Conservation (phyloP, 2,113 vertebrate genomes). For the Cathartes aura region DNA sequence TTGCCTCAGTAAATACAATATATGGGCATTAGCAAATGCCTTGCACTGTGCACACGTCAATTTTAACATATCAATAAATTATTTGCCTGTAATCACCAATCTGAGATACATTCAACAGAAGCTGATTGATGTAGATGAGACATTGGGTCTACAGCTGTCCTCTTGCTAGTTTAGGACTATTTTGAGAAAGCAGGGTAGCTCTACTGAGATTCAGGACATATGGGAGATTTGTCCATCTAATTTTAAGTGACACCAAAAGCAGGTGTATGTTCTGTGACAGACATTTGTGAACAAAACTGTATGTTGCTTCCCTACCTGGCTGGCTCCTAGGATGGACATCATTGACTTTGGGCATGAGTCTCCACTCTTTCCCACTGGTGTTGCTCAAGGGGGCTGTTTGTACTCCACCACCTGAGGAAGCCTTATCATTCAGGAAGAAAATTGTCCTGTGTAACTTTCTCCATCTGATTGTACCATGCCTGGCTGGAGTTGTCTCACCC, state of each 20-base stretch:
- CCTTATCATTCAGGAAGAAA: background rate
- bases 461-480: background rate
- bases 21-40: background rate
- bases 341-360: background rate
- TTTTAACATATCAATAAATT: background rate
- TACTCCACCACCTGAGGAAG: background rate
- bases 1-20: background rate
- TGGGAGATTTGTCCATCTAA: background rate
- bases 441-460: background rate
- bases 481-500: background rate
- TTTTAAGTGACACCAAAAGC: background rate
- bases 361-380: background rate
- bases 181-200: background rate
- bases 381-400: background rate
- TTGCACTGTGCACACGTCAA: background rate
- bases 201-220: background rate
- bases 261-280: background rate
- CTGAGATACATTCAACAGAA: background rate
- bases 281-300: background rate
- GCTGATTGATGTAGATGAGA: background rate
- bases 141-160: background rate
- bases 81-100: background rate
- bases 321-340: background rate
- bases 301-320: background rate
- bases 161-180: background rate